A percentile compares a stretch with the other conserved stretches of the same genome.
These are phyloP conservation scores for Caerostris darwini DNA, from an alignment of 1,140 invertebrate species.

Conservation along the genomic window DNA sequence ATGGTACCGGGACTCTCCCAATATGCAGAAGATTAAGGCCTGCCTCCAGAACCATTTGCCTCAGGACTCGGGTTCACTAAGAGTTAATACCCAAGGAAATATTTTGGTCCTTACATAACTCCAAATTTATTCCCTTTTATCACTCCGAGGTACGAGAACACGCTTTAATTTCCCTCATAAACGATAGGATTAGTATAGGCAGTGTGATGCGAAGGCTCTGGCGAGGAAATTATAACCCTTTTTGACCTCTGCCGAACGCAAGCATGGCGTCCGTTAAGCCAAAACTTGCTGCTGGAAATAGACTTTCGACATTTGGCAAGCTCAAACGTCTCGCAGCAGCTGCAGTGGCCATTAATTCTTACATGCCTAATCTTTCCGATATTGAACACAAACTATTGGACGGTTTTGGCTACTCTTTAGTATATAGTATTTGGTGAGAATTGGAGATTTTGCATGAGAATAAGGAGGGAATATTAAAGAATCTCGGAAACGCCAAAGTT, in stretches of 20 bases:
- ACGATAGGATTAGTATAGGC: background rate
- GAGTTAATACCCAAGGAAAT: slow-evolving; percentile 6
- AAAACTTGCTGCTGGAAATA: background rate
- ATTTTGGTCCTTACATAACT: background rate
- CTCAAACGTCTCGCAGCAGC: background rate
- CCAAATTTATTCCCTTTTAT: background rate
- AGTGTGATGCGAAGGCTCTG: background rate
- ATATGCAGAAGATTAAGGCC: slow-evolving; percentile 4
- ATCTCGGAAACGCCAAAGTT: too few species aligned
- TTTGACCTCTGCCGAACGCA: background rate
- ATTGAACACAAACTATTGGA: background rate
- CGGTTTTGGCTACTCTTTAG: background rate
- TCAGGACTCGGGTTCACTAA: background rate
- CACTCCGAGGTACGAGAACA: background rate
- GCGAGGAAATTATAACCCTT: background rate
- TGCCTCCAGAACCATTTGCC: background rate
- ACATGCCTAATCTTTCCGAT: slow-evolving; percentile 2
- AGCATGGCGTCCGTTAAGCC: background rate
- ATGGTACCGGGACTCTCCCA: background rate
- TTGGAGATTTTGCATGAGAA: too few species aligned
- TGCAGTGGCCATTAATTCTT: slow-evolving; percentile 28
- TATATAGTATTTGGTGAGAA: background rate
- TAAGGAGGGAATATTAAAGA: too few species aligned
- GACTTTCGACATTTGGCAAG: slow-evolving; percentile 3
- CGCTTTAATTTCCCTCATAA: slow-evolving; percentile 21